phyloP scores from a whole-genome alignment of 2,113 vertebrate species.

The Calidris pygmaea region DNA sequence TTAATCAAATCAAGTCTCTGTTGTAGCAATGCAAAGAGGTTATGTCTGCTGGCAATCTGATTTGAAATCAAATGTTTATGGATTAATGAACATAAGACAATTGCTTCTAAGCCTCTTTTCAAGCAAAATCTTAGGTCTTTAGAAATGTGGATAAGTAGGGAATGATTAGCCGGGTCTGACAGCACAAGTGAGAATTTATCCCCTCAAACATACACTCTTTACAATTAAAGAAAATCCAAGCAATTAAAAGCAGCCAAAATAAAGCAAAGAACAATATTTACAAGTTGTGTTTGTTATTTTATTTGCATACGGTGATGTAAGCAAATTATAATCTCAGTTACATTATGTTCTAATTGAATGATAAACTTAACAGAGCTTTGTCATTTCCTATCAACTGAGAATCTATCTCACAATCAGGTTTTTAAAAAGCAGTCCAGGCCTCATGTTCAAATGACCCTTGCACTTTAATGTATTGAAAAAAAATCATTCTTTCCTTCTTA shows the following conservation, averaged over 20 bases:
- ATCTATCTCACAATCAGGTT: background rate
- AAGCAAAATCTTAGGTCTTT: conserved; percentile 27
- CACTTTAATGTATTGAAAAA: background rate
- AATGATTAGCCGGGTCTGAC: conserved; percentile 41
- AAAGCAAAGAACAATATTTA: conserved; percentile 21
- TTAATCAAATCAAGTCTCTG: conserved; percentile 74
- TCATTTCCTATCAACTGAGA: background rate
- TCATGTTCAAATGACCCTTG: background rate
- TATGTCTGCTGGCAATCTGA: conserved; percentile 63
- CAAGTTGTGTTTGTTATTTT: conserved; percentile 5
- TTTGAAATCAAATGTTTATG: conserved; percentile 69
- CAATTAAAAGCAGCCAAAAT: conserved; percentile 33
- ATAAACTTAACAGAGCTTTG: background rate
- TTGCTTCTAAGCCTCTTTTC: conserved; percentile 61
- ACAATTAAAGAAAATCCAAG: conserved; percentile 32
- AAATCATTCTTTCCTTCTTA: background rate
- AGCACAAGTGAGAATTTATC: conserved; percentile 22
- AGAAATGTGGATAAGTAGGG: conserved; percentile 38
- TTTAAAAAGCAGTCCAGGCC: background rate
- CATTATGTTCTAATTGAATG: conserved; percentile 16
- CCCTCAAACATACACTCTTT: background rate
- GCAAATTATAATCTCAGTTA: conserved; percentile 15
- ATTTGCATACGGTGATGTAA: conserved; percentile 24
- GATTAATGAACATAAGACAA: conserved; percentile 65
- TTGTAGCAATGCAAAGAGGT: conserved; percentile 70